Conservation (phyloP, 2,888 invertebrate genomes). For the Leptura quadrifasciata region DNA sequence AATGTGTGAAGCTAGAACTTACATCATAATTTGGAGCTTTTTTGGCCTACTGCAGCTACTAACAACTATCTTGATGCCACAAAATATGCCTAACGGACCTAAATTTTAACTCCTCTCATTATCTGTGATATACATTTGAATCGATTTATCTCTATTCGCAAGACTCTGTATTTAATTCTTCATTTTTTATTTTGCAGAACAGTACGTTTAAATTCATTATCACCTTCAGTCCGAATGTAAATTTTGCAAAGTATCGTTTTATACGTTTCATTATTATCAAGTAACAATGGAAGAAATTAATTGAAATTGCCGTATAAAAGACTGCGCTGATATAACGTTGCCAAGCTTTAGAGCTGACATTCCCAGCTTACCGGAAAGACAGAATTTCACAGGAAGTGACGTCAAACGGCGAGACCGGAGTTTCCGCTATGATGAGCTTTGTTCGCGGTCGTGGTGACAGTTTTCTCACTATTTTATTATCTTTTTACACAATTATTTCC, state of each 20-base stretch:
- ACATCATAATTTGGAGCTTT: too few relatives aligned
- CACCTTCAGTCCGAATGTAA: too few relatives aligned
- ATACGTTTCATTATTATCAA: not conserved
- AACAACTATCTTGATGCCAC: too few relatives aligned
- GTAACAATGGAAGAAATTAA: slow-evolving; percentile 35
- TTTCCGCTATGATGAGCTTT: slow-evolving; percentile 53
- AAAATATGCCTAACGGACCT: too few relatives aligned
- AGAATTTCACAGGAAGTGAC: slow-evolving; percentile 61
- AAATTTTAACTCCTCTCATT: too few relatives aligned
- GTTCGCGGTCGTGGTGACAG: slow-evolving; percentile 47
- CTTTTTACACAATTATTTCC: slow-evolving; percentile 33
- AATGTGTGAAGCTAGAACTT: too few relatives aligned
- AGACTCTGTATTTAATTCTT: too few relatives aligned
- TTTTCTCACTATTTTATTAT: slow-evolving; percentile 45
- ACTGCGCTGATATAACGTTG: slow-evolving; percentile 22
- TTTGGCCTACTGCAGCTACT: too few relatives aligned
- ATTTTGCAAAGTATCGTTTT: not conserved
- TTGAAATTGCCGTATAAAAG: slow-evolving; percentile 32
- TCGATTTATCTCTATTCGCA: too few relatives aligned
- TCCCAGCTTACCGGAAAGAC: slow-evolving; percentile 57
- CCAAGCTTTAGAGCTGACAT: slow-evolving; percentile 50
- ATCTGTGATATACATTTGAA: too few relatives aligned
- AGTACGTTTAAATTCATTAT: too few relatives aligned
- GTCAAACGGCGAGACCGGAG: slow-evolving; percentile 58
- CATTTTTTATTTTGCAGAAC: too few relatives aligned